Percentiles rank a stretch among this genome's conserved stretches.
These are phyloP conservation scores for Zaprionus ghesquierei DNA, from an alignment of 1,140 invertebrate genomes.

Conservation along the genomic window DNA sequence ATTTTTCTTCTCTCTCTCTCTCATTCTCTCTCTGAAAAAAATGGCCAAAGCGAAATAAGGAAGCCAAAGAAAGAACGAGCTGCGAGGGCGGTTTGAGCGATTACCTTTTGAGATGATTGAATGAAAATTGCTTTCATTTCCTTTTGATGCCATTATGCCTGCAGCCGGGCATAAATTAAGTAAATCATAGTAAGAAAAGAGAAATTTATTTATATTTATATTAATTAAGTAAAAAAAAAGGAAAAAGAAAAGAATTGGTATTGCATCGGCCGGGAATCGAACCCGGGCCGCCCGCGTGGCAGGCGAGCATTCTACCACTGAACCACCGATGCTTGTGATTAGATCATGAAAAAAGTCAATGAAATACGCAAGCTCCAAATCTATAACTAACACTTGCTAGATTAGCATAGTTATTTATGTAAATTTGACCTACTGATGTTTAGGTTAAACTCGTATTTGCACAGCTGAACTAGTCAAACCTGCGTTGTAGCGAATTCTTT, in stretches of 20 bases:
- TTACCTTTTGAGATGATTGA: conserved; percentile 4
- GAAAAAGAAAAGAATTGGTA: neutral
- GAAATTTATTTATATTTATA: neutral
- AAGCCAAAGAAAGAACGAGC: neutral
- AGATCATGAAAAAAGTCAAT: neutral
- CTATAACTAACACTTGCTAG: neutral
- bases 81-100: neutral
- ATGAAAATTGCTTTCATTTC: conserved; percentile 8
- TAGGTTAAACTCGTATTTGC: neutral
- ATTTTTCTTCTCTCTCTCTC: conserved; percentile 16
- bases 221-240: neutral
- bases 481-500: neutral
- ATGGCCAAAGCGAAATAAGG: neutral
- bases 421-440: neutral
- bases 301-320: conserved; percentile 90
- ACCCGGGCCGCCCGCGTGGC: conserved; percentile 92
- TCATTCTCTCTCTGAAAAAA: no score
- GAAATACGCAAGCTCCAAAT: neutral
- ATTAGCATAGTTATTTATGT: neutral
- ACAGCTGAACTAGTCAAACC: conserved; percentile 27
- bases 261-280: conserved; percentile 93
- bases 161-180: neutral
- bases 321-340: conserved; percentile 85
- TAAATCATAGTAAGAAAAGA: neutral
- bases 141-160: neutral